These are phyloP conservation scores for Telenomus remus DNA, from an alignment of 1,140 invertebrate species.

Conservation along the genomic window DNA sequence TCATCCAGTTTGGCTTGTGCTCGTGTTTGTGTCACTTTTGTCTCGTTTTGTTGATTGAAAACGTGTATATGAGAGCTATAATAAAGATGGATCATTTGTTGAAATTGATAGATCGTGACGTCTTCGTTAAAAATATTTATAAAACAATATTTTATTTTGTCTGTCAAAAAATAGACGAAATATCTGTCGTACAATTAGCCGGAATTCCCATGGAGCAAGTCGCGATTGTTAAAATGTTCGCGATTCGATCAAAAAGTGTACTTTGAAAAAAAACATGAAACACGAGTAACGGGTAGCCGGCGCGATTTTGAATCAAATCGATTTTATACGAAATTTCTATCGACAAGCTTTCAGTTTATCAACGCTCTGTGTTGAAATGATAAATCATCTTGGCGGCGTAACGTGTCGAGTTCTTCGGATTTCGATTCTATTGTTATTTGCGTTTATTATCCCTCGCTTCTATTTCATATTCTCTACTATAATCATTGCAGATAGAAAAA, in stretches of 20 bases:
- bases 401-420: conserved; percentile 29
- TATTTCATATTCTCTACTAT: conserved; percentile 24
- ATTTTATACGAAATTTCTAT: conserved; percentile 21
- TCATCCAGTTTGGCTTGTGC: no score
- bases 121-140: conserved; percentile 21
- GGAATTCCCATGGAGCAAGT: conserved; percentile 5
- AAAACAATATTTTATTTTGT: conserved; percentile 19
- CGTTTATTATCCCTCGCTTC: conserved; percentile 38
- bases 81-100: conserved; percentile 5
- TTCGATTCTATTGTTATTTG: conserved; percentile 52
- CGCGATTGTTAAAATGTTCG: conserved; percentile 12
- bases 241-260: background rate
- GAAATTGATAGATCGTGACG: conserved; percentile 17
- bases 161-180: background rate
- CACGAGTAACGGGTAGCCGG: background rate
- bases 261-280: background rate
- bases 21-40: no score
- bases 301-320: conserved; percentile 3
- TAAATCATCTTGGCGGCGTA: conserved; percentile 26
- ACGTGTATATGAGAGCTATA: background rate
- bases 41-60: no score
- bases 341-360: conserved; percentile 31
- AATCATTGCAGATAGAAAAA: conserved; percentile 54
- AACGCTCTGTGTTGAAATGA: conserved; percentile 7
- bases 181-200: conserved; percentile 13